A percentile compares a stretch with the other conserved stretches of the same genome.
Conservation (phyloP, 2,797 vertebrate genomes). For the Silurus lanzhouensis region DNA sequence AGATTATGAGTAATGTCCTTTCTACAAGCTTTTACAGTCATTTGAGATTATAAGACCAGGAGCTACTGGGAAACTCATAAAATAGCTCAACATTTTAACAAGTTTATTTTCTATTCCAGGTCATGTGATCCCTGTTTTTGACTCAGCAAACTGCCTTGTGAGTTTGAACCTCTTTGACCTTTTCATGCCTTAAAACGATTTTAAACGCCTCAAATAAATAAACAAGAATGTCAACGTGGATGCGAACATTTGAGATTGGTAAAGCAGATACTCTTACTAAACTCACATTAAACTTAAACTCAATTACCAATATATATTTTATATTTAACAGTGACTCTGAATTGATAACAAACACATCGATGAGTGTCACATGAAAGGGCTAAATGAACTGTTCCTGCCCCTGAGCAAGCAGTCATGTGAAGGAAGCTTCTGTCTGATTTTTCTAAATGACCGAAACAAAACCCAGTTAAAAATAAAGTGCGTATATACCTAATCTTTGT, state of each 20-base stretch:
- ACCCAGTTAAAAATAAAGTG: constrained; percentile 45
- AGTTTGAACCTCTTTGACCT: neutral
- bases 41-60: no score
- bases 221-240: neutral
- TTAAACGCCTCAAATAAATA: neutral
- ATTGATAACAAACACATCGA: no score
- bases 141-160: no score
- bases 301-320: neutral
- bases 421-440: constrained; percentile 34
- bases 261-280: no score
- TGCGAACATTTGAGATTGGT: neutral
- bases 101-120: neutral
- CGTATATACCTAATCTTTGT: constrained; percentile 21
- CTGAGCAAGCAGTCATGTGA: constrained; percentile 11
- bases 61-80: no score
- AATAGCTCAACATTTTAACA: no score
- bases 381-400: neutral
- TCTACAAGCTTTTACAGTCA: no score
- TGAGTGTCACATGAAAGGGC: constrained; percentile 2
- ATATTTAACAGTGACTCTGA: neutral
- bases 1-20: no score
- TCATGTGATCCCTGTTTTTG: neutral
- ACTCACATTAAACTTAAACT: neutral
- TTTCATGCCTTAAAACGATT: neutral
- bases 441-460: constrained; percentile 45